These are phyloP conservation scores for Urophycis tenuis DNA, from an alignment of 2,797 vertebrate genomes.

Conservation along the genomic window DNA sequence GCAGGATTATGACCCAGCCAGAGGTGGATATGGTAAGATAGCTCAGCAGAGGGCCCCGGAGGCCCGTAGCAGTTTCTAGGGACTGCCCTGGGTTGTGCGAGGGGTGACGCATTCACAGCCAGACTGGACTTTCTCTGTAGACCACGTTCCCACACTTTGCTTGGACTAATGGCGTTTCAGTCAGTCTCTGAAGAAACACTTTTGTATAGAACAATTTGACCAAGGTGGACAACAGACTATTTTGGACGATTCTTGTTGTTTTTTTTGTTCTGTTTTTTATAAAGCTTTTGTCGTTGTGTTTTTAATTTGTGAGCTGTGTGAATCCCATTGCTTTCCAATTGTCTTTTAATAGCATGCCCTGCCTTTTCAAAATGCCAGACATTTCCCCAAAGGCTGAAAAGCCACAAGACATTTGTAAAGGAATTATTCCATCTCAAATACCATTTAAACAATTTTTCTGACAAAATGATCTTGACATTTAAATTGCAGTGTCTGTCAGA, in stretches of 20 bases:
- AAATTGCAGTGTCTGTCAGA: background rate
- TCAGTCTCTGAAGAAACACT: background rate
- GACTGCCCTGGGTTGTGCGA: background rate
- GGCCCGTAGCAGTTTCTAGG: slow-evolving; percentile 60
- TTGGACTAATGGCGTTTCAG: background rate
- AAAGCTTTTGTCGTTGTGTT: background rate
- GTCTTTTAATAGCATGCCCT: background rate
- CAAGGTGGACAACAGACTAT: background rate
- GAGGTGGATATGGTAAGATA: slow-evolving; percentile 82
- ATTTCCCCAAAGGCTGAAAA: slow-evolving; percentile 1
- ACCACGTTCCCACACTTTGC: background rate
- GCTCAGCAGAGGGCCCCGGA: slow-evolving; percentile 67
- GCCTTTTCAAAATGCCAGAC: background rate
- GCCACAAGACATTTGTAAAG: background rate
- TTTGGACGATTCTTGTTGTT: background rate
- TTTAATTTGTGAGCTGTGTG: background rate
- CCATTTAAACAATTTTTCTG: background rate
- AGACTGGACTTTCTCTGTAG: background rate
- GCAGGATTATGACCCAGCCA: slow-evolving; percentile 79
- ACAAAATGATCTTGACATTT: background rate
- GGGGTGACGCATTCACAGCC: background rate
- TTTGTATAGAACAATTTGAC: background rate
- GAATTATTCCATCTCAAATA: background rate
- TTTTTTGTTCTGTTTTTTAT: background rate
- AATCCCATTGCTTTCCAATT: background rate